These are phyloP conservation scores for Xestia sexstrigata DNA, from an alignment of 2,888 invertebrate species.

Conservation along the genomic window DNA sequence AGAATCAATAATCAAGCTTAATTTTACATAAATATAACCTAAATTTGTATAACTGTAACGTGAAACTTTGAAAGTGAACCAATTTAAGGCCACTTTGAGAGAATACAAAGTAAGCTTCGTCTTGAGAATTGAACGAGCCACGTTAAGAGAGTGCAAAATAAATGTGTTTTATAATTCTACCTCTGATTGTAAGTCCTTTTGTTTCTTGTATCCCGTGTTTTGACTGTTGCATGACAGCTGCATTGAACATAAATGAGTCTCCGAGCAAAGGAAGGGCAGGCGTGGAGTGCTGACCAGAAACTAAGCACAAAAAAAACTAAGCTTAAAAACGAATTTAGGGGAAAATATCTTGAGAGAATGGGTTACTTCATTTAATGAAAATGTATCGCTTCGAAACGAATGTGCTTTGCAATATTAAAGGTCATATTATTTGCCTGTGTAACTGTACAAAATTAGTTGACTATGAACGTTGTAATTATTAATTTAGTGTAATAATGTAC, in stretches of 20 bases:
- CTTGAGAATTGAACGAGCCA: not conserved
- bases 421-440: not conserved
- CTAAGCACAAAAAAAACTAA: not conserved
- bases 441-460: not conserved
- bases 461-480: not conserved
- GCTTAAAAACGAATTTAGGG: not conserved
- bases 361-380: not conserved
- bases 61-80: not conserved
- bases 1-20: conserved; percentile 5
- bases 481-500: conserved; percentile 11
- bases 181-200: conserved; percentile 49
- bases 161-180: conserved; percentile 53
- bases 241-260: conserved; percentile 13
- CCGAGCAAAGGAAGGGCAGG: not conserved
- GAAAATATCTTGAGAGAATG: not conserved
- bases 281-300: not conserved
- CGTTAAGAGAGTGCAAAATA: not conserved
- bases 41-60: not conserved
- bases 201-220: conserved; percentile 54
- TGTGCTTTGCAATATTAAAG: not conserved
- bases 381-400: conserved; percentile 1
- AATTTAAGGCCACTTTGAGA: not conserved
- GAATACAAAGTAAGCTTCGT: conserved; percentile 16
- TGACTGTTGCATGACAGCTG: conserved; percentile 41
- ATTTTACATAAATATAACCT: not conserved